A percentile compares a stretch with the other conserved stretches of the same genome.
Evolutionary conservation across 2,797 vertebrate species (phyloP).

Genomic region (Manis javanica): DNA sequence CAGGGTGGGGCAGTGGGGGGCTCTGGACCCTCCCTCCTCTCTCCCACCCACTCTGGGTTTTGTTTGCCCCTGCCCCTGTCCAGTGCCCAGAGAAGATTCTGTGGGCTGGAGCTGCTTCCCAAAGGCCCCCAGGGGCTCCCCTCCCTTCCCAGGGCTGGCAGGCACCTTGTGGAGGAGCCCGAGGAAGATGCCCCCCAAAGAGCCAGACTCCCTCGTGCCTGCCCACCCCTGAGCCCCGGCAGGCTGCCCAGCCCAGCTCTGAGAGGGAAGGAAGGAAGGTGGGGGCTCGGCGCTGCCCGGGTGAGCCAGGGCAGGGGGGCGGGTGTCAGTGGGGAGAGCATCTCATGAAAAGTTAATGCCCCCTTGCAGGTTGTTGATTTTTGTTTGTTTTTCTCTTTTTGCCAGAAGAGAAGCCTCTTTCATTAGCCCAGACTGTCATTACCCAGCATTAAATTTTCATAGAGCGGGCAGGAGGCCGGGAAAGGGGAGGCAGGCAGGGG

Average conservation of each 20-base stretch:
- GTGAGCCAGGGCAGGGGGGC: constrained; percentile 63
- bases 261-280: background rate
- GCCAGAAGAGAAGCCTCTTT: constrained; percentile 83
- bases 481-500: constrained; percentile 60
- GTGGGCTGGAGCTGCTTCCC: background rate
- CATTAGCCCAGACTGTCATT: constrained; percentile 84
- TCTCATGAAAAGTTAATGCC: constrained; percentile 84
- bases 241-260: background rate
- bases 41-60: background rate
- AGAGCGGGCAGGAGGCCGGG: constrained; percentile 68
- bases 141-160: background rate
- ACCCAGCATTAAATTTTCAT: constrained; percentile 84
- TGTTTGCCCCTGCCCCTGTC: accelerated
- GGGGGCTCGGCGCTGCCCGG: constrained; percentile 25
- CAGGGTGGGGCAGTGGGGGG: accelerated
- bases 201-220: background rate
- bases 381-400: constrained; percentile 85
- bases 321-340: constrained; percentile 70
- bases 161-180: background rate
- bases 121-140: background rate
- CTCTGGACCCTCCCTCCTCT: background rate
- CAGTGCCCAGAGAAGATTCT: background rate
- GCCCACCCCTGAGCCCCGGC: background rate
- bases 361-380: constrained; percentile 84
- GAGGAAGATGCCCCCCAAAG: background rate